phyloP scores from a whole-genome alignment of 2,888 invertebrate species.

The Sicus ferrugineus region DNA sequence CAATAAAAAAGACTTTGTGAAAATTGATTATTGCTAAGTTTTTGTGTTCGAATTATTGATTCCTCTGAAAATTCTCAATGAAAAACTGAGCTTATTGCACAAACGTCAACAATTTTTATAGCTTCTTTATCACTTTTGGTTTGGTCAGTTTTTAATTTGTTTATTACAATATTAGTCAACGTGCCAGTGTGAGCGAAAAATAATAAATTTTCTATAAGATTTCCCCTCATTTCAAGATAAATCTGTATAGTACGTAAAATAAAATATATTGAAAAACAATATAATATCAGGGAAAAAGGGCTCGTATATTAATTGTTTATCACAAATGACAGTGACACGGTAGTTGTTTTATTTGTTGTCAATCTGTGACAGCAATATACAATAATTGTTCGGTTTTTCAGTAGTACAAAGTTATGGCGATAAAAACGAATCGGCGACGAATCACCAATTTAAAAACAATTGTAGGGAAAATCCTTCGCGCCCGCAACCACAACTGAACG shows the following conservation, averaged over 20 bases:
- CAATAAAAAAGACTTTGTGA: too few relatives aligned
- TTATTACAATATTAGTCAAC: too few relatives aligned
- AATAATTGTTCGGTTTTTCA: neutral
- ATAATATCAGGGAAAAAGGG: neutral
- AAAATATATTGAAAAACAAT: neutral
- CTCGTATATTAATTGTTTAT: neutral
- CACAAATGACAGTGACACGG: neutral
- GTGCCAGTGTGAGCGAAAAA: too few relatives aligned
- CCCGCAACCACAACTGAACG: neutral
- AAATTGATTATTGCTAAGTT: too few relatives aligned
- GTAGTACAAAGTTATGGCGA: neutral
- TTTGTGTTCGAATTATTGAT: too few relatives aligned
- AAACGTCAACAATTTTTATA: neutral
- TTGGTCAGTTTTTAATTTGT: too few relatives aligned
- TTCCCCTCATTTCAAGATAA: neutral
- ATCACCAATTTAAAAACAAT: neutral
- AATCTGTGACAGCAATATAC: neutral
- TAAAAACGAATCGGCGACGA: neutral
- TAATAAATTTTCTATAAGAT: neutral
- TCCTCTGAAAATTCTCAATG: too few relatives aligned
- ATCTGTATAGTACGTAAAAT: neutral
- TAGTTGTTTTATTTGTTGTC: neutral
- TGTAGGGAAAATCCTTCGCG: constrained; percentile 25
- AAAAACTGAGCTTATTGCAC: too few relatives aligned
- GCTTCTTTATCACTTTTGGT: neutral